Evolutionary conservation across 2,797 vertebrate genomes (phyloP), one percentile per base, ranked within the genome.

Genomic region (Aldrovandia affinis): DNA sequence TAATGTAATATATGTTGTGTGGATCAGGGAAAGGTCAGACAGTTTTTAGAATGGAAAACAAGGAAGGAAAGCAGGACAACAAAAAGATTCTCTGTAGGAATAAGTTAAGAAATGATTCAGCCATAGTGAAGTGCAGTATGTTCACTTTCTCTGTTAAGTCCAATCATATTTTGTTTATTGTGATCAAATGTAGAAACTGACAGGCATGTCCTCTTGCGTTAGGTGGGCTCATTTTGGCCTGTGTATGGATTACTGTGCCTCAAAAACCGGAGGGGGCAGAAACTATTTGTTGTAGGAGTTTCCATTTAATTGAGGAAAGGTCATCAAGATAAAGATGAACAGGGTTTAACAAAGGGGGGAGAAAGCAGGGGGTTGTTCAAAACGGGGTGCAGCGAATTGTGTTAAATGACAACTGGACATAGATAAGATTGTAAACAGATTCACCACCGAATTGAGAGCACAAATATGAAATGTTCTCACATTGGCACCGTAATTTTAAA

Each of bases 401-500:
- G 28, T 28, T 30, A 59, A 68, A 80, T 57, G 77, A 83, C n/a
- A 39, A 75, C 82, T 57, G 82, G 85, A 57, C 52, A 50, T 30
- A 68, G 54, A 52, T 61, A 75, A 84, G 83, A 83, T 86, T 83
- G 75, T 82, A 82, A 86, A 87, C 82, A 85, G 85, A 82, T 86
- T 86, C 80, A 54, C 57, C 36, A 7, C 82, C 81, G 50, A 81
- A 86, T 82, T 85, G 57, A 84, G 80, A 84, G 82, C 55, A 77
- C 73, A 28, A 83, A 84, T 81, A 81, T 75, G 70, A 81, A 65
- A 86, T 52, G 75, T 84, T 85, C 87, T 75, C 70, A 86, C 68
- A 83, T 75, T 75, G 85, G 75, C 10, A 36, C 79, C 59, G 61
- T 73, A 81, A 80, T 87, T 89, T 89, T 79, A 86, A 85, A 86